Percentiles rank a stretch among this genome's conserved stretches.
phyloP scores from a whole-genome alignment of 2,113 vertebrate genomes.

The Hymenochirus boettgeri region DNA sequence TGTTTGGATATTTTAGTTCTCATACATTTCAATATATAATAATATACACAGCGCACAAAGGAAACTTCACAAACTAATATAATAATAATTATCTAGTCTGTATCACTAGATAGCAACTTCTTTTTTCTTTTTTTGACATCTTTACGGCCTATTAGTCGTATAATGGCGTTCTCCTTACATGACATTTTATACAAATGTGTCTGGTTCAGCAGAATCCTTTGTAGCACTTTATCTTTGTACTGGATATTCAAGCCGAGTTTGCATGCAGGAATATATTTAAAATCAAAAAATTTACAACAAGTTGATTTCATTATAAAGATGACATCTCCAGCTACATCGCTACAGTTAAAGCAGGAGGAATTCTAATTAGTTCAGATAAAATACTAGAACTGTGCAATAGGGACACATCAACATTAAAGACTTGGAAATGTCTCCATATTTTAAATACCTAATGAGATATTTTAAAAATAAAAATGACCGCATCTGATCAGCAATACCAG shows the following conservation, averaged over 20 bases:
- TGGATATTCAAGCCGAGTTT: not conserved
- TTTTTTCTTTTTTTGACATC: too few relatives aligned
- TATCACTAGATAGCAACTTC: too few relatives aligned
- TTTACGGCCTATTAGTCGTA: too few relatives aligned
- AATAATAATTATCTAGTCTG: too few relatives aligned
- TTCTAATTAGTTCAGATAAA: slow-evolving; percentile 20
- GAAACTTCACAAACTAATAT: too few relatives aligned
- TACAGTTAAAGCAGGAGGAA: slow-evolving; percentile 11
- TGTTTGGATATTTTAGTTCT: too few relatives aligned
- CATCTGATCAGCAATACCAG: slow-evolving; percentile 1
- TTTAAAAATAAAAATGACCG: slow-evolving; percentile 1
- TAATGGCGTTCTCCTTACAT: slow-evolving; percentile 25
- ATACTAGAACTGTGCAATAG: slow-evolving; percentile 2
- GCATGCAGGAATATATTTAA: not conserved
- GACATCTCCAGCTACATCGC: not conserved
- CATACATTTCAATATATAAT: too few relatives aligned
- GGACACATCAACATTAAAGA: slow-evolving; percentile 13
- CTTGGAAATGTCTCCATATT: slow-evolving; percentile 6
- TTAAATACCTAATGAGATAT: slow-evolving; percentile 23
- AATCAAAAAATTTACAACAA: slow-evolving; percentile 3
- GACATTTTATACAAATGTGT: slow-evolving; percentile 18
- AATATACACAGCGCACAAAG: too few relatives aligned
- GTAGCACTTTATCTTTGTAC: not conserved
- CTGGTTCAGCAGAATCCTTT: not conserved
- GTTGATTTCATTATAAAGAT: slow-evolving; percentile 9